These are phyloP conservation scores for Sycobia sp. DNA, from an alignment of 1,140 invertebrate genomes.

Conservation along the genomic window DNA sequence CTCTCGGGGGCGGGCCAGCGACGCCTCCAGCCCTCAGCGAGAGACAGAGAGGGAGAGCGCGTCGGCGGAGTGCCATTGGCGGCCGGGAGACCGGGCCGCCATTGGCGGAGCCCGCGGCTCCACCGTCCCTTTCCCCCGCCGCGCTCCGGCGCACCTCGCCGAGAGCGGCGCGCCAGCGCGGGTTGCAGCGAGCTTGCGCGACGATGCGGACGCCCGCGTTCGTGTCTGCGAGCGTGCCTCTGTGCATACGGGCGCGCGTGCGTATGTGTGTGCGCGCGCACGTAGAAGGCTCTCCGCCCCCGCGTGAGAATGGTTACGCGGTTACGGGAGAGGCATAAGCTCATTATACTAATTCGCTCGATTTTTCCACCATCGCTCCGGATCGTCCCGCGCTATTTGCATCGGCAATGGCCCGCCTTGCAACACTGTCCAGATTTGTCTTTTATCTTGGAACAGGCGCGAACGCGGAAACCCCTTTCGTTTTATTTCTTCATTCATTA, in stretches of 20 bases:
- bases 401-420: no score
- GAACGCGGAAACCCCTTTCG: not conserved
- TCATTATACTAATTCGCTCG: conserved; percentile 32
- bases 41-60: conserved; percentile 1
- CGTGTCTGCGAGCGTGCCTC: no score
- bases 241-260: no score
- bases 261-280: no score
- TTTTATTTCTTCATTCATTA: no score
- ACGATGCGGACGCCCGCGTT: no score
- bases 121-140: conserved; percentile 1
- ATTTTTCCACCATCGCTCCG: not conserved
- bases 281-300: no score
- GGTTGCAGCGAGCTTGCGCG: no score
- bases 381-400: no score
- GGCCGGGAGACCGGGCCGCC: not conserved
- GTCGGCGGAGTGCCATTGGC: not conserved
- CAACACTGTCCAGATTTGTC: not conserved
- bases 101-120: conserved; percentile 31
- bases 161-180: no score
- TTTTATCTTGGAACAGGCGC: not conserved
- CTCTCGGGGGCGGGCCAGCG: conserved; percentile 10
- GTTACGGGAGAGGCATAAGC: conserved; percentile 15
- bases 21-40: conserved; percentile 21
- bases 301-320: no score
- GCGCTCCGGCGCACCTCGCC: conserved; percentile 10